Evolutionary conservation across 1,140 invertebrate species (phyloP).

Genomic region (Saccostrea cuccullata): DNA sequence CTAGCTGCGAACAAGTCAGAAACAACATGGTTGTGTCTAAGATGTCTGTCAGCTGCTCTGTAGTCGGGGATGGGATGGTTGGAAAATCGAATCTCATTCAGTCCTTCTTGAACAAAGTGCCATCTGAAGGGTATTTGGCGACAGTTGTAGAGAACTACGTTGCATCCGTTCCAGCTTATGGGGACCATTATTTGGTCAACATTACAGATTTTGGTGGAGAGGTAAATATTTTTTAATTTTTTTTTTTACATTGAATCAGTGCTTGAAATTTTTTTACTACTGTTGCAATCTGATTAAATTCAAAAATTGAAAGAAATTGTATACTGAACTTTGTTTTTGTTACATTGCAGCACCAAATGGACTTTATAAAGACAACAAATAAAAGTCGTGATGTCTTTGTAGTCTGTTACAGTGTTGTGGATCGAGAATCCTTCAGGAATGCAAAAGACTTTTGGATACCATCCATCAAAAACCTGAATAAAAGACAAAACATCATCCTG

Average conservation of each 20-base stretch:
- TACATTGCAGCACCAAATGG: conserved; percentile 84
- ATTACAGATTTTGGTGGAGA: conserved; percentile 73
- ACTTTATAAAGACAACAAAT: conserved; percentile 91
- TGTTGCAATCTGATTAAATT: background rate
- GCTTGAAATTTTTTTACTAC: background rate
- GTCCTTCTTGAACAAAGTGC: conserved; percentile 16
- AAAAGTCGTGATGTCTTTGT: conserved; percentile 98
- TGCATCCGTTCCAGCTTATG: conserved; percentile 65
- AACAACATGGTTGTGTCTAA: conserved; percentile 21
- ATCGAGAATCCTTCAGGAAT: conserved; percentile 98
- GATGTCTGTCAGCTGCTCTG: conserved; percentile 89
- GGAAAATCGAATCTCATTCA: conserved; percentile 81
- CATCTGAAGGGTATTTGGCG: conserved; percentile 41
- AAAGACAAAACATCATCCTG: conserved; percentile 88
- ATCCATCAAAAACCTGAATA: conserved; percentile 79
- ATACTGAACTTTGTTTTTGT: background rate
- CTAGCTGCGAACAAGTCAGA: background rate
- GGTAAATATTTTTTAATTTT: conserved; percentile 57
- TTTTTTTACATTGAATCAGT: background rate
- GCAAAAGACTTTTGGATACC: conserved; percentile 90
- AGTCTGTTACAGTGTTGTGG: conserved; percentile 99
- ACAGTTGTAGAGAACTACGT: conserved; percentile 60
- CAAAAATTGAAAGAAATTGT: background rate
- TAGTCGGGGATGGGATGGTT: conserved; percentile 94
- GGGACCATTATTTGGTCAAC: conserved; percentile 67